Evolutionary conservation across 1,140 invertebrate genomes (phyloP), one percentile per base, ranked within the genome.

Genomic region (Medauroidea extradentata): DNA sequence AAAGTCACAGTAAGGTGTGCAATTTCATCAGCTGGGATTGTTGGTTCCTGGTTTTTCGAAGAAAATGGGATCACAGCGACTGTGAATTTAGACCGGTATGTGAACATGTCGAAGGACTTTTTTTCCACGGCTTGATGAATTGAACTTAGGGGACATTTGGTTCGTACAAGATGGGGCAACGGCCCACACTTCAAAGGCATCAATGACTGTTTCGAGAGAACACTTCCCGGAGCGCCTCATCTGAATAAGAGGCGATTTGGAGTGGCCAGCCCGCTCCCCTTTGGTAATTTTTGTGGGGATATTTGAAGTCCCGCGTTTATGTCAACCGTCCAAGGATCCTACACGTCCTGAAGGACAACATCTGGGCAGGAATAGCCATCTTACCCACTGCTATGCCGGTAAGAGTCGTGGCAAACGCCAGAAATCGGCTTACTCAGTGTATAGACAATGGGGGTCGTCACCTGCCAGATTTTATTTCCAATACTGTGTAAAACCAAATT

Each of bases 1-100:
- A 69, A 72, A 63, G 67, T 71, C 21, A 55, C 63, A 46, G 67
- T 73, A 41, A 73, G 67, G 66, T 63, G 57, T 65, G 67, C 52
- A 55, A 56, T 67, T 24, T 44, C 48, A 7, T 51, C 48, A 60
- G 51, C 16, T 46, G 60, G 60, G 9, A 64, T 65, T 59, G 60
- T 69, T 57, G 61, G 61, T 58, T 61, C 62, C 27, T 67, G 49
- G 11, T 64, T 65, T 55, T 65, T 65, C 56, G 53, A 67, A 46
- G 62, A 65, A 62, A 57, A 63, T 62, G 60, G 58, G n/a, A 23
- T 46, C 34, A 57, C 53, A 53, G 57, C 61, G 13, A 62, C 57
- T 54, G 58, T 62, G n/a, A 64, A 56, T 63, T 62, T 50, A 13
- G 54, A 63, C 42, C 60, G 55, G 21, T 67, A 67, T 59, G 53